phyloP scores from a whole-genome alignment of 2,797 vertebrate species.

The Morelia viridis region DNA sequence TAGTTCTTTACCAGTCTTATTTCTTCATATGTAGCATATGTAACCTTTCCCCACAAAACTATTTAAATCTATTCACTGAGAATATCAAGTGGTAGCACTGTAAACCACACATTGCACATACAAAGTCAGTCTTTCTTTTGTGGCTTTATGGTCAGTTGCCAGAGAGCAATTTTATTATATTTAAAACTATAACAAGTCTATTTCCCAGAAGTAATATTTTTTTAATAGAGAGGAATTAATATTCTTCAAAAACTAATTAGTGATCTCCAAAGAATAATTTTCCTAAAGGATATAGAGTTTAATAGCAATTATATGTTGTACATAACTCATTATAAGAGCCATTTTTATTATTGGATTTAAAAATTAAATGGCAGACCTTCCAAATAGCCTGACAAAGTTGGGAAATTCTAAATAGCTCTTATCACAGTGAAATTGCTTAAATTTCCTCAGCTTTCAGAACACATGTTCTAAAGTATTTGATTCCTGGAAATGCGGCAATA shows the following conservation, averaged over 20 bases:
- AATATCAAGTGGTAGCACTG: conserved; percentile 46
- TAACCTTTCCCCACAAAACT: conserved; percentile 44
- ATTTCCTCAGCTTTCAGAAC: neutral
- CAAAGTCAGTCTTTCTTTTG: conserved; percentile 54
- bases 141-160: conserved; percentile 65
- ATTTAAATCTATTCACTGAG: conserved; percentile 58
- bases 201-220: conserved; percentile 68
- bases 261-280: conserved; percentile 71
- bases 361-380: conserved; percentile 60
- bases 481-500: neutral
- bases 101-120: conserved; percentile 57
- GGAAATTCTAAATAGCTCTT: conserved; percentile 32
- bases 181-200: conserved; percentile 68
- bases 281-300: conserved; percentile 64
- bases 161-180: conserved; percentile 65
- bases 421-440: conserved; percentile 29
- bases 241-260: conserved; percentile 72
- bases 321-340: conserved; percentile 66
- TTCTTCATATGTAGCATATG: neutral
- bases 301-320: conserved; percentile 62
- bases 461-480: conserved; percentile 43
- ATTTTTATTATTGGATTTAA: conserved; percentile 68
- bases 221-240: conserved; percentile 68
- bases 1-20: no score
- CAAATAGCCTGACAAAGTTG: conserved; percentile 55